Evolutionary conservation across 2,113 vertebrate species (phyloP), one percentile per base, ranked within the genome.

Genomic region (Pelusios castaneus): DNA sequence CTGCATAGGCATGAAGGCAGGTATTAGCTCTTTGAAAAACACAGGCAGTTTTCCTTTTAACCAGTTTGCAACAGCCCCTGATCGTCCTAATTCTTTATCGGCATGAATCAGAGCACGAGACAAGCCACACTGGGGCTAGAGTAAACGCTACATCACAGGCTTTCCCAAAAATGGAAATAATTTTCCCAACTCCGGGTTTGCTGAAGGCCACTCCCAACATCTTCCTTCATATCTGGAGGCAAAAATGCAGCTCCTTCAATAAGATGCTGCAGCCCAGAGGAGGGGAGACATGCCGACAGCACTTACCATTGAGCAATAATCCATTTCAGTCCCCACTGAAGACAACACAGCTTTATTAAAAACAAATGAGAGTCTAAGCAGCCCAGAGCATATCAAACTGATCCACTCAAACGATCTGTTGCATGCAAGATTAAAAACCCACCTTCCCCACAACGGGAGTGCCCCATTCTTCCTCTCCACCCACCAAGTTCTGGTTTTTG

Each of bases 121-220:
- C 56, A 43, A 19, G 6, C 79, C 80, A n/a, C 79, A 34, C 80
- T 84, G 51, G 31, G 80, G 24, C 5, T 51, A 67, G 80, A 77
- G 49, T 49, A 79, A 83, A 91, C 45, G 87, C 73, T 70, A 8
- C 80, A 29, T 63, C 85, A 9, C 58, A 67, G 27, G 24, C 80
- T 91, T 91, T 43, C 56, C 85, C 90, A 91, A 91, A 91, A 87
- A 91, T 91, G 85, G 85, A 91, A 91, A 82, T 87, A 87, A 70
- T 49, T 56, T 54, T 78, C 21, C 49, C 80, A 41, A 49, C 16
- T 75, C 73, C 70, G 82, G 70, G 47, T 55, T 91, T 63, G 45
- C 24, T 10, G 41, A 41, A 67, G 75, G 85, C 85, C 90, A 80
- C 90, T 91, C 80, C 90, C 80, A 31, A 38, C 54, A 67, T 38